These are phyloP conservation scores for Lacanobia oleracea DNA, from an alignment of 2,888 invertebrate genomes.

Conservation along the genomic window DNA sequence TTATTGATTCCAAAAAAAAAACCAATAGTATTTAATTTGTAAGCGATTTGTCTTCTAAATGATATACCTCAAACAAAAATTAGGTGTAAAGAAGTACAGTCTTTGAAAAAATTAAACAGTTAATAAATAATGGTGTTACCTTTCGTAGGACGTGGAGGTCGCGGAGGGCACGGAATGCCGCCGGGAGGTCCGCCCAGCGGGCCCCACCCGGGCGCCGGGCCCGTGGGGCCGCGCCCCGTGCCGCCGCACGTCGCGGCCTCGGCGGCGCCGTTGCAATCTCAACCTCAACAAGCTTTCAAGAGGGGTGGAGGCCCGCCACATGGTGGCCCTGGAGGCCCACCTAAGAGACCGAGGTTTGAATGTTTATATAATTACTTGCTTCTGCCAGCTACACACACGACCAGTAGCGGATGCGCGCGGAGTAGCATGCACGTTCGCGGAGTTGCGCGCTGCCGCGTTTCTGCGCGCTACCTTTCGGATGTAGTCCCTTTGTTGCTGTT, in stretches of 20 bases:
- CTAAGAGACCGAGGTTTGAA: constrained; percentile 83
- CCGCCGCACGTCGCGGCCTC: constrained; percentile 69
- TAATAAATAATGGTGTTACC: neutral
- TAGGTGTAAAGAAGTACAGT: too few species aligned
- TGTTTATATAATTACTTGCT: neutral
- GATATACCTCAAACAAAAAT: too few species aligned
- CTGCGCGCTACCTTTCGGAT: too few species aligned
- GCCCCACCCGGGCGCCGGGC: constrained; percentile 48
- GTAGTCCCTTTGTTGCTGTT: too few species aligned
- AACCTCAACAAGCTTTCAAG: constrained; percentile 79
- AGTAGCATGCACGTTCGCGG: too few species aligned
- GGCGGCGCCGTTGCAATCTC: constrained; percentile 64
- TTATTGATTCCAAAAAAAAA: neutral
- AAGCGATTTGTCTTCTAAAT: too few species aligned
- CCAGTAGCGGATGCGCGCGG: too few species aligned
- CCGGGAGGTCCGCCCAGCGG: constrained; percentile 62
- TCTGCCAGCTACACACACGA: too few species aligned
- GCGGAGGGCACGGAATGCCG: constrained; percentile 78
- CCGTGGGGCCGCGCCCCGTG: constrained; percentile 58
- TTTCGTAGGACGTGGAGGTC: constrained; percentile 77
- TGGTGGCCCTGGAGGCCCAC: constrained; percentile 83
- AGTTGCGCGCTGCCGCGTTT: too few species aligned
- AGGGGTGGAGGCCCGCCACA: constrained; percentile 82
- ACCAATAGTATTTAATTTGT: too few species aligned
- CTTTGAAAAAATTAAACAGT: neutral